Conservation (phyloP, 2,797 vertebrate genomes). For the Hyperoplus immaculatus region DNA sequence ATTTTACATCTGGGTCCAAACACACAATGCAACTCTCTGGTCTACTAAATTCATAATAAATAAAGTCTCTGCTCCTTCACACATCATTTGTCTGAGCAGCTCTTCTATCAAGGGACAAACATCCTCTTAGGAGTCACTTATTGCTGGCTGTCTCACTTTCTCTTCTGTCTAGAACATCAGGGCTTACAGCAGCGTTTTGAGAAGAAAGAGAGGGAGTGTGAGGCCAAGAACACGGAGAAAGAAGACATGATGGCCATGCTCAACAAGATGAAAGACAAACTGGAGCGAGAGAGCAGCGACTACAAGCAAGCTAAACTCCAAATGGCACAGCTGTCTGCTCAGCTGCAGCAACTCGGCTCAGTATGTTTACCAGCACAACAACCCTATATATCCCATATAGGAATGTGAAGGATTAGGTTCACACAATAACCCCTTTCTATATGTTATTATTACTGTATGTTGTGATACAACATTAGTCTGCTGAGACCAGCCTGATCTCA, state of each 20-base stretch:
- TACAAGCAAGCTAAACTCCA: conserved; percentile 92
- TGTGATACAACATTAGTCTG: too few relatives aligned
- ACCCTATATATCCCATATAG: neutral
- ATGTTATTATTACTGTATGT: too few relatives aligned
- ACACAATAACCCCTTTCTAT: too few relatives aligned
- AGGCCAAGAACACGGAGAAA: conserved; percentile 95
- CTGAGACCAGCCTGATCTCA: too few relatives aligned
- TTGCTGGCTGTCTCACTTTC: neutral
- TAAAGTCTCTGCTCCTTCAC: neutral
- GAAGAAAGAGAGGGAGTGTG: conserved; percentile 95
- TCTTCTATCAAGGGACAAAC: neutral
- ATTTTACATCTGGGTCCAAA: neutral
- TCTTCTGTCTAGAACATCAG: conserved; percentile 88
- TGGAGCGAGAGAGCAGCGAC: conserved; percentile 92
- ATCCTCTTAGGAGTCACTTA: neutral
- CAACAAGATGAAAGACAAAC: conserved; percentile 97
- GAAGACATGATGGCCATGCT: conserved; percentile 95
- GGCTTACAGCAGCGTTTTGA: conserved; percentile 94
- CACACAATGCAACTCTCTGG: too few relatives aligned
- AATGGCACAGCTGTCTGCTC: conserved; percentile 87
- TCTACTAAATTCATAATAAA: neutral
- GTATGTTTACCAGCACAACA: conserved; percentile 71
- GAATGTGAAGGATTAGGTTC: neutral
- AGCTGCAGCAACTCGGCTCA: conserved; percentile 90
- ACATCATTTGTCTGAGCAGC: neutral